Base-by-base conservation (phyloP, 2,888 invertebrate species). In the Gastrophysa polygoni region DNA sequence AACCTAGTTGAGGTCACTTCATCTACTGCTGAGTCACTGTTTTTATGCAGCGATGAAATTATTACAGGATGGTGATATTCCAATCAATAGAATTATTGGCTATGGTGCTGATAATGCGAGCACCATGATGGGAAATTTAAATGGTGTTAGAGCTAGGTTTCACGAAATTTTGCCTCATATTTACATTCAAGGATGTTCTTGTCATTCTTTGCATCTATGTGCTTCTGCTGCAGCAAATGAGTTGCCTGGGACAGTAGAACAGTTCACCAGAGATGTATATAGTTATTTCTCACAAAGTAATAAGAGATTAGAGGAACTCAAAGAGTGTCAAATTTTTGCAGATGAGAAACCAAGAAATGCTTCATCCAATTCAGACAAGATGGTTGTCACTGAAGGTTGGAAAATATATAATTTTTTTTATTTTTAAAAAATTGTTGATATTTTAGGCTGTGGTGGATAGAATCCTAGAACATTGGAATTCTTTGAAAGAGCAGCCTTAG, bases 141-240 rank as follows among this genome's bases (percentile, higher is more conserved):
- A 2, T 16, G 55, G 59, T 18, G 21, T 60, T 5, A 29, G 47
- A 48, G 59, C 54, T 18, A 24, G 48, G 29, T 34, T 60, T 18
- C 54, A 47, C 32, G 16, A 29, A 1, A 11, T 24, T 8, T n/a
- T 55, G 5, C 59, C 54, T 2, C 24, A 60, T 54, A 24, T 54
- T 34, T 54, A 34, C 34, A 32, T 52, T 5, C 17, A 46, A 1
- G 59, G 59, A 38, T 61, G 61, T 28, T 29, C 47, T 1, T 61
- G 61, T 20, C 61, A 61, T 44, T 56, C 56, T 1, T 56, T 56
- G 4, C 61, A 61, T 29, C 20, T 61, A 4, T 61, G 61, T 20
- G 34, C 61, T 4, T 61, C 61, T 4, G 49, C 48, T 24, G 61
- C 61, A 1, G 49, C 50, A 8, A 56, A 61, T 10, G 48, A 55